Base-by-base conservation (phyloP, 2,113 vertebrate species). In the Myocastor coypus region DNA sequence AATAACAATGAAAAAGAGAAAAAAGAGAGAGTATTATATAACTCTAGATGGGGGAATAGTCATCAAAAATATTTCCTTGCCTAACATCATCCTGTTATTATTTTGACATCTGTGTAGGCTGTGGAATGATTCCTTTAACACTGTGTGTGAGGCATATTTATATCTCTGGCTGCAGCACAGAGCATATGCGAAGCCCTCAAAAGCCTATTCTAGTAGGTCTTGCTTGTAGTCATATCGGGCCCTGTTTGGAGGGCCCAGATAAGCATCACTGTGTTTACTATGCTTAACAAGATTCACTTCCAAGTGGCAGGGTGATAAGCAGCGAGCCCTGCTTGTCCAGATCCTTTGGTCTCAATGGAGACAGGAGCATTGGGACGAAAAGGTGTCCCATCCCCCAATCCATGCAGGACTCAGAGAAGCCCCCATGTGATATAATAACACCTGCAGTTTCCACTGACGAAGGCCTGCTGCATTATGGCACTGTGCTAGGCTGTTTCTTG, bases 31-130 rank as follows among this genome's bases (percentile, higher is more conserved):
- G 55, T 64, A 97, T 98, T 98, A 98, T 24, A 12, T 98, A 98
- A 98, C 96, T 96, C 92, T 97, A 83, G 95, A 97, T 89, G 97
- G 96, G 93, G 82, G 94, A 95, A 96, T 87, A 97, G 96, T 95
- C 97, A 98, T 98, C 97, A 98, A 91, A 98, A 98, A 98, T 98
- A 98, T 89, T 97, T 97, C 97, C 96, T 85, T 98, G 97, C 97
- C 98, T 94, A 94, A 95, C 97, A 98, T 98, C 98, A 98, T 98
- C 94, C 97, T 98, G 97, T 98, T 98, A 98, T 97, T 98, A 97
- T 97, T 98, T 98, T 98, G 98, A 98, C 98, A 97, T 97, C 97
- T 98, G 98, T 97, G 97, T 98, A 97, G 98, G 98, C 97, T 98
- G 98, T 69, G 77, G 97, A 98, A 96, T 84, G 96, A 98, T 98